Conservation (phyloP, 2,888 invertebrate genomes). For the Amaurobius ferox region DNA sequence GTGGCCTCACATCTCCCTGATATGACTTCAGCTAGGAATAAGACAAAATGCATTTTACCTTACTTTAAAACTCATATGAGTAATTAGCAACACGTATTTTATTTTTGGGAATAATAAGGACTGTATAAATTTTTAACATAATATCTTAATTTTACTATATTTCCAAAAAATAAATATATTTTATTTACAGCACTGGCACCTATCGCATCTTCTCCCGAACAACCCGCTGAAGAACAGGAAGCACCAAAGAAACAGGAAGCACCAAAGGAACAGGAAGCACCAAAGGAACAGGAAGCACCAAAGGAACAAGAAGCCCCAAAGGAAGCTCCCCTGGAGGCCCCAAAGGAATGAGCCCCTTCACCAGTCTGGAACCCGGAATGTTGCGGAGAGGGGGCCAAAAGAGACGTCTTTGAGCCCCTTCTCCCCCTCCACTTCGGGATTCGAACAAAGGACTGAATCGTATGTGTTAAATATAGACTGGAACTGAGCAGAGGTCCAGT, state of each 20-base stretch:
- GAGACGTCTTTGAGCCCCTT: not conserved
- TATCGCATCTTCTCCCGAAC: not conserved
- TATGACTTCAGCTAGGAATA: too few species aligned
- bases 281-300: not conserved
- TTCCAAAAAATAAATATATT: too few species aligned
- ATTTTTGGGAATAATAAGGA: too few species aligned
- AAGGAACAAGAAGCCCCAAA: slow-evolving; percentile 17
- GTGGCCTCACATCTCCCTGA: too few species aligned
- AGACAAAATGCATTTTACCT: too few species aligned
- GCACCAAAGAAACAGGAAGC: not conserved
- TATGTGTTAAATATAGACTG: not conserved
- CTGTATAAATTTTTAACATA: too few species aligned
- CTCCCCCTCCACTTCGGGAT: not conserved
- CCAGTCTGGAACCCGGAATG: slow-evolving; percentile 46
- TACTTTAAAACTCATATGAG: too few species aligned
- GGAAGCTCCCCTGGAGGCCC: too few species aligned
- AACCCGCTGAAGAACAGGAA: not conserved
- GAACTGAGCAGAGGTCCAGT: not conserved
- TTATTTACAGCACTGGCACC: not conserved
- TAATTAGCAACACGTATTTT: too few species aligned
- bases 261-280: not conserved
- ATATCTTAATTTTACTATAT: too few species aligned
- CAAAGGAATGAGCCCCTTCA: not conserved
- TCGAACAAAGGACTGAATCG: not conserved
- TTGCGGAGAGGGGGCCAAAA: slow-evolving; percentile 22